Conservation (phyloP, 2,888 invertebrate genomes). For the Reticulitermes lucifugus region DNA sequence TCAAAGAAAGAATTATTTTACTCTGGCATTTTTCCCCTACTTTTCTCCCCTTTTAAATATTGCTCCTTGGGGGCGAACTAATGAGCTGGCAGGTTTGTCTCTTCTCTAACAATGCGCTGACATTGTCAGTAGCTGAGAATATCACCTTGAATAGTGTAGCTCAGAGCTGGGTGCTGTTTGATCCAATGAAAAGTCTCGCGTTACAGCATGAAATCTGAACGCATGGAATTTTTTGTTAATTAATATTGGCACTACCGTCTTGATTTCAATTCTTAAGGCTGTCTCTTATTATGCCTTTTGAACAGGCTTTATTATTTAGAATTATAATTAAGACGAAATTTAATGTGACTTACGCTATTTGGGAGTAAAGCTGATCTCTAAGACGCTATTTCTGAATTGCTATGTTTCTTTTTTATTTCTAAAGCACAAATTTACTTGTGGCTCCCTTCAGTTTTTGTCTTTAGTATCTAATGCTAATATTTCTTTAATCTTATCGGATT, state of each 20-base stretch:
- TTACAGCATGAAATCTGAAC: background rate
- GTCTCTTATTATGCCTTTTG: background rate
- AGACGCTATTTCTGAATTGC: too few relatives aligned
- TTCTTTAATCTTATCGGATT: too few relatives aligned
- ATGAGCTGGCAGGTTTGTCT: conserved; percentile 10
- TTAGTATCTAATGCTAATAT: too few relatives aligned
- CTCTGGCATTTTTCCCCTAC: conserved; percentile 20
- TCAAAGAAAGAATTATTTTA: conserved; percentile 46
- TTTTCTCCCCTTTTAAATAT: conserved; percentile 27
- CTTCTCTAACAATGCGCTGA: conserved; percentile 9
- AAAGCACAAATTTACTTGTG: too few relatives aligned
- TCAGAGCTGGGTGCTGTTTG: background rate
- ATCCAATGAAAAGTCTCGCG: background rate
- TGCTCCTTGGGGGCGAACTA: conserved; percentile 29
- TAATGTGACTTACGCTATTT: too few relatives aligned
- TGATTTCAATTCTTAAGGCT: background rate
- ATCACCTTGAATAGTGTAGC: background rate
- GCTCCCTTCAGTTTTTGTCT: too few relatives aligned
- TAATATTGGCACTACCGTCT: background rate
- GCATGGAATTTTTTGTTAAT: background rate
- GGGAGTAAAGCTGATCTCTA: too few relatives aligned
- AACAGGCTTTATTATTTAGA: too few relatives aligned
- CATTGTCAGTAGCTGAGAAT: background rate
- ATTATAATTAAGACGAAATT: too few relatives aligned
- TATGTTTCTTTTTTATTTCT: too few relatives aligned